Percentiles rank a stretch among this genome's conserved stretches.
phyloP scores from a whole-genome alignment of 1,140 invertebrate genomes.

The Radopholus similis region DNA sequence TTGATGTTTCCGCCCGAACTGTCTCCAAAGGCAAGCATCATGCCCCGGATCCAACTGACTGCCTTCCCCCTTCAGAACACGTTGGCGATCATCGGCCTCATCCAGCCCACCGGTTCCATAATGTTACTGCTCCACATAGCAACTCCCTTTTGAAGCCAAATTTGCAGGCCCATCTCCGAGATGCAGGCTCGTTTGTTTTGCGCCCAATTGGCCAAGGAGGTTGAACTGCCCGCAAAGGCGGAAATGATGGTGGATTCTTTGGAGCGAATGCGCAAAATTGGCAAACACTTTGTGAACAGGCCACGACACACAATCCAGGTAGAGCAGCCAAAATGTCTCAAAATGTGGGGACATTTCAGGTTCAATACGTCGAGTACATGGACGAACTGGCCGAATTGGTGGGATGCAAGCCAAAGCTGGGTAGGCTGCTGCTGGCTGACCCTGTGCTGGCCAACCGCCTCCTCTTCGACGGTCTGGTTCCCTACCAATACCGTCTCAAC shows the following conservation, averaged over 20 bases:
- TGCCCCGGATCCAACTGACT: slow-evolving; percentile 62
- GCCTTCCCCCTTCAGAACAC: slow-evolving; percentile 59
- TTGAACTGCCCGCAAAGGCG: slow-evolving; percentile 9
- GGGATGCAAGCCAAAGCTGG: slow-evolving; percentile 28
- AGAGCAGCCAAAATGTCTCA: neutral
- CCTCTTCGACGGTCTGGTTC: slow-evolving; percentile 42
- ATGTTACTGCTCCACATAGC: neutral
- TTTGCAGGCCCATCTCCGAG: slow-evolving; percentile 65
- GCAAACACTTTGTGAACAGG: slow-evolving; percentile 32
- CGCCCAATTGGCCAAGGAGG: slow-evolving; percentile 27
- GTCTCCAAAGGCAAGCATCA: neutral
- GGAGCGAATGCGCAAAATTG: neutral
- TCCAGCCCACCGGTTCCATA: slow-evolving; percentile 55
- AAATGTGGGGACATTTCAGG: neutral
- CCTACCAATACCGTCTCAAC: slow-evolving; percentile 21
- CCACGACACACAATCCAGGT: slow-evolving; percentile 41
- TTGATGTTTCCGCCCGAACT: slow-evolving; percentile 37
- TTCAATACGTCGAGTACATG: slow-evolving; percentile 45
- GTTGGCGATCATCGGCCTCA: slow-evolving; percentile 64
- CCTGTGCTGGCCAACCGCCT: slow-evolving; percentile 29
- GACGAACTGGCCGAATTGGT: slow-evolving; percentile 39
- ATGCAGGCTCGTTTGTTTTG: slow-evolving; percentile 61
- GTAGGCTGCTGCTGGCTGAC: slow-evolving; percentile 19
- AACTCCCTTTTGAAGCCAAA: slow-evolving; percentile 51
- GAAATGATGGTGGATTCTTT: slow-evolving; percentile 24